phyloP scores from a whole-genome alignment of 1,140 invertebrate genomes.

The Drosophila dunni region DNA sequence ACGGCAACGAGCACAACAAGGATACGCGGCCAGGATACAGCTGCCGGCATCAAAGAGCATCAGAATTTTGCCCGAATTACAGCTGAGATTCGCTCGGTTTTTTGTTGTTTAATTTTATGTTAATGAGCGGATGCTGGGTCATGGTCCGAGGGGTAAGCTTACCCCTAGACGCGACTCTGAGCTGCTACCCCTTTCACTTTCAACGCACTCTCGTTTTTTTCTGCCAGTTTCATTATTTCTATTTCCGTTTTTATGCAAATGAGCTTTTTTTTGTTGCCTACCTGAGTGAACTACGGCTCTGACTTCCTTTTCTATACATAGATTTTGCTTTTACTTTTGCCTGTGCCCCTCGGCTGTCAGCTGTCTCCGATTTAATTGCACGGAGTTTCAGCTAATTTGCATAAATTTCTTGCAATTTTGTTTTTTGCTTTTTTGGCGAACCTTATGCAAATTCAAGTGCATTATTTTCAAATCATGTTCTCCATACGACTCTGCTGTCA shows the following conservation, averaged over 20 bases:
- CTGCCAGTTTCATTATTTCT: neutral
- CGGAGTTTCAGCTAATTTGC: slow-evolving; percentile 62
- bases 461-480: slow-evolving; percentile 84
- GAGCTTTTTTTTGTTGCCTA: slow-evolving; percentile 62
- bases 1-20: slow-evolving; percentile 31
- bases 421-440: slow-evolving; percentile 58
- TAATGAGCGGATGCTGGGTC: slow-evolving; percentile 64
- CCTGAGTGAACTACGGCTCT: slow-evolving; percentile 50
- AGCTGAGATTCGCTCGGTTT: neutral
- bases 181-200: slow-evolving; percentile 71
- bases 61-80: slow-evolving; percentile 60
- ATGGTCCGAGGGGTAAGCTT: slow-evolving; percentile 33
- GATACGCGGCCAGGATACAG: slow-evolving; percentile 48
- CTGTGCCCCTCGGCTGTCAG: slow-evolving; percentile 31
- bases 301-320: neutral
- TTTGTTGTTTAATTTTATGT: slow-evolving; percentile 65
- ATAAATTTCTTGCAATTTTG: slow-evolving; percentile 60
- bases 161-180: slow-evolving; percentile 6
- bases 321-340: slow-evolving; percentile 21
- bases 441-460: slow-evolving; percentile 83
- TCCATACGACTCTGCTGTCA: slow-evolving; percentile 71
- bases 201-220: slow-evolving; percentile 51
- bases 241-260: slow-evolving; percentile 76
- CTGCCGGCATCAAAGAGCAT: slow-evolving; percentile 63
- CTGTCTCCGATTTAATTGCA: slow-evolving; percentile 69